These are phyloP conservation scores for Motacilla alba DNA, from an alignment of 2,113 vertebrate genomes.

Conservation along the genomic window DNA sequence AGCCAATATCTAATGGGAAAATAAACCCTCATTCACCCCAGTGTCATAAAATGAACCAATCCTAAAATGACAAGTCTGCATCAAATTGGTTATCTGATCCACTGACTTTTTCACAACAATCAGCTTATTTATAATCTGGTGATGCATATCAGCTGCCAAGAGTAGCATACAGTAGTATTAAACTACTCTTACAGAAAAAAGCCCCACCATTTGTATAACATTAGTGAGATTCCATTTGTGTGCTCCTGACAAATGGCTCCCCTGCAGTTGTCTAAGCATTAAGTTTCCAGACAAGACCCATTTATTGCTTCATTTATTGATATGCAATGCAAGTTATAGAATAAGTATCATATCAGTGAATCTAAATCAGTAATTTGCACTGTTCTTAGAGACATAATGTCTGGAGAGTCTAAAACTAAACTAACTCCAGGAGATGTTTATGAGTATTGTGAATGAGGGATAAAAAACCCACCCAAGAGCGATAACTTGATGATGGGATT, in stretches of 20 bases:
- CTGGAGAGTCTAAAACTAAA: conserved; percentile 10
- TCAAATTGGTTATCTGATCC: conserved; percentile 1
- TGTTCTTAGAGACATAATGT: not conserved
- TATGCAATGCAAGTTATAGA: conserved; percentile 14
- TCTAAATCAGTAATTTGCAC: not conserved
- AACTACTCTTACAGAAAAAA: not conserved
- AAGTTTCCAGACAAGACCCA: conserved; percentile 21
- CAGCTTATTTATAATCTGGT: not conserved
- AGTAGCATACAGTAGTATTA: not conserved
- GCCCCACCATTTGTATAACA: not conserved
- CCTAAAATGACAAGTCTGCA: not conserved
- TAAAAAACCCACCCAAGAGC: not conserved
- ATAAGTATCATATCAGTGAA: not conserved
- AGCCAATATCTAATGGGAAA: not conserved
- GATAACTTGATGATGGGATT: conserved; percentile 23
- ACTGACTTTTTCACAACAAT: conserved; percentile 27
- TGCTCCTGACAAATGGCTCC: conserved; percentile 15
- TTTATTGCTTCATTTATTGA: conserved; percentile 51
- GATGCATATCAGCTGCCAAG: not conserved
- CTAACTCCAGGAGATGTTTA: not conserved
- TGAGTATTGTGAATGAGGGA: not conserved
- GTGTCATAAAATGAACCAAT: not conserved
- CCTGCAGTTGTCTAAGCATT: conserved; percentile 1
- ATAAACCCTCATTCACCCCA: not conserved
- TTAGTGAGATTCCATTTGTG: conserved; percentile 18